Base-by-base conservation (phyloP, 1,140 invertebrate species). In the Drosophila suzukii region DNA sequence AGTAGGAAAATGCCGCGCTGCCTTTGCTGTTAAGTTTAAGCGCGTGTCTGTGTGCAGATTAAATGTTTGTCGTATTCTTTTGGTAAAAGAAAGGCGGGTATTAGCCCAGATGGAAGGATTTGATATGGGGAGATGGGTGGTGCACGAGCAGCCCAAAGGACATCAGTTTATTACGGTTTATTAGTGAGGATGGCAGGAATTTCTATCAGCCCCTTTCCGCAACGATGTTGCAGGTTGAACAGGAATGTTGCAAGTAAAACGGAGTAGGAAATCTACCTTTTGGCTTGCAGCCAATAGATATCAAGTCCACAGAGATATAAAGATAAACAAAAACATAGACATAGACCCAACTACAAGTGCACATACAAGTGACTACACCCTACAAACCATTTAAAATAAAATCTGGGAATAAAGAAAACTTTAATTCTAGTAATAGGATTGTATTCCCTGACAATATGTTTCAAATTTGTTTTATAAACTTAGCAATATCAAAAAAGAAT, bases 111-210 rank as follows among this genome's bases (percentile, higher is more conserved):
- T 39, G 39, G 32, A 15, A 36, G 50, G 36, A n/a, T 30, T n/a
- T 30, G 27, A 20, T 41, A 27, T 6, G 6, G 15, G 43, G 3
- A 32, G 13, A 47, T 17, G 2, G 24, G 53, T 11, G 3, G 24
- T 44, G 15, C 44, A 27, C 60, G 43, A 58, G 38, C 55, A 60
- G 81, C 56, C 76, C 57, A 60, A 75, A 68, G 81, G 73, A 84
- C 83, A 84, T 60, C 81, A 86, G 81, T 86, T 85, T 85, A 86
- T 85, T 75, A 78, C 82, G 68, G 51, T 86, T 81, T 85, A 85
- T 85, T 86, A 85, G 82, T 63, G 54, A 68, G 54, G 58, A 59
- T 61, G 62, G 67, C 81, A 57, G 58, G 58, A 68, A 74, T 74
- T 78, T 65, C 65, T 63, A 67, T 74, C 79, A 74, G 78, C 34